Evolutionary conservation across 2,113 vertebrate genomes (phyloP), one percentile per base, ranked within the genome.

Genomic region (Acanthisitta chloris): DNA sequence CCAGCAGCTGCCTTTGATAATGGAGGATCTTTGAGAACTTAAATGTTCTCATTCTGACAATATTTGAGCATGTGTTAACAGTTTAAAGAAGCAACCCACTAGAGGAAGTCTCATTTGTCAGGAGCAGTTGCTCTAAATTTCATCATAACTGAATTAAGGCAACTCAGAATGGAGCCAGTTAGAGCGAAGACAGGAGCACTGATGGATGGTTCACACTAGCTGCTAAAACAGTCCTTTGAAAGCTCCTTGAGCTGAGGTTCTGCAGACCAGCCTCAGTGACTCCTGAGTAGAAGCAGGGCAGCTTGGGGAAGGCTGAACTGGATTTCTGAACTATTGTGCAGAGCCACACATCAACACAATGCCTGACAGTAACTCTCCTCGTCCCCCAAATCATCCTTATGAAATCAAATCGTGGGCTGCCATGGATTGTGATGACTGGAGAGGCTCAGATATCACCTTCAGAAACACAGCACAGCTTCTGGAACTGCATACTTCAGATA

Each of bases 81-180:
- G 90, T 91, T 97, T 97, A 92, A 91, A 96, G 92, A 91, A 93
- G 90, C 52, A 90, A 87, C 31, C 66, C 92, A 94, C 93, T 74
- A 81, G 78, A 93, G 66, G 92, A 84, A 81, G 81, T n/a, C 93
- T 95, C 92, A 95, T 96, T 96, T 95, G 96, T 95, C 96, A 93
- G 94, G 65, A 94, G 94, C 90, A 87, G 92, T 67, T 84, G 87
- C 94, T 97, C 29, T 52, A 59, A 92, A 91, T 97, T 95, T 94
- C 94, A 94, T 92, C 92, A 45, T 84, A 87, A 81, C 70, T 23
- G 45, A 87, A 79, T 94, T 81, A 91, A 96, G 77, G 69, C 86
- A 89, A 49, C 34, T 40, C 77, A 92, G 91, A 92, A 92, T 3
- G 74, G 66, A 78, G 88, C 34, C 38, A 81, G 91, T 45, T 64